Evolutionary conservation across 2,113 vertebrate genomes (phyloP).

Genomic region (Cygnus buccinator): DNA sequence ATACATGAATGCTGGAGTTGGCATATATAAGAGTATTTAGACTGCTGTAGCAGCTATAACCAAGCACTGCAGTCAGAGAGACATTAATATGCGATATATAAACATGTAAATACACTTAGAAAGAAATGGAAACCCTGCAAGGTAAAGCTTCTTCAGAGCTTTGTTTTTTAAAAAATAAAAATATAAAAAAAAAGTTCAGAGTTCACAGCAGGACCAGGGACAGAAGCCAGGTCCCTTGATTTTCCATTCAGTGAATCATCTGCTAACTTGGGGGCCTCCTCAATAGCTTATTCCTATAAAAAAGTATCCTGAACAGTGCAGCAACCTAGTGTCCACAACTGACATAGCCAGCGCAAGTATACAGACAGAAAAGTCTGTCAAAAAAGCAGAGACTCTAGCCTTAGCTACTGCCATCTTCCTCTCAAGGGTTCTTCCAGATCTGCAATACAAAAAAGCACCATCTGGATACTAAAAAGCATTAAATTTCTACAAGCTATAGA

Average conservation of each 20-base stretch:
- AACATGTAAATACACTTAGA: not conserved
- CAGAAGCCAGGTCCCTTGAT: not conserved
- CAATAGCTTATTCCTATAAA: not conserved
- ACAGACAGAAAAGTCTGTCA: not conserved
- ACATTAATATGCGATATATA: not conserved
- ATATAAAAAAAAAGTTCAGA: not conserved
- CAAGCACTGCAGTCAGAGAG: not conserved
- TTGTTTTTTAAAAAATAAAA: not conserved
- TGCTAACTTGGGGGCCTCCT: not conserved
- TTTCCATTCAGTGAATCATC: not conserved
- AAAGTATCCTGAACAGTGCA: not conserved
- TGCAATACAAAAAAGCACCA: not conserved
- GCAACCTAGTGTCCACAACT: not conserved
- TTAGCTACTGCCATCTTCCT: not conserved
- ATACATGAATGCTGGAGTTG: too few species aligned
- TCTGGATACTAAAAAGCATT: not conserved
- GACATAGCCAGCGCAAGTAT: not conserved
- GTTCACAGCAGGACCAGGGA: not conserved
- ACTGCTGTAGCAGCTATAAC: not conserved
- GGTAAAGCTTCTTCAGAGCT: not conserved
- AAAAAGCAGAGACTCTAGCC: not conserved
- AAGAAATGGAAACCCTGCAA: not conserved
- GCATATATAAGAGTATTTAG: not conserved
- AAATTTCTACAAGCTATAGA: not conserved
- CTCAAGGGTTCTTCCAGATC: accelerated